Conservation (phyloP, 2,888 invertebrate species). For the Heliconius sara region DNA sequence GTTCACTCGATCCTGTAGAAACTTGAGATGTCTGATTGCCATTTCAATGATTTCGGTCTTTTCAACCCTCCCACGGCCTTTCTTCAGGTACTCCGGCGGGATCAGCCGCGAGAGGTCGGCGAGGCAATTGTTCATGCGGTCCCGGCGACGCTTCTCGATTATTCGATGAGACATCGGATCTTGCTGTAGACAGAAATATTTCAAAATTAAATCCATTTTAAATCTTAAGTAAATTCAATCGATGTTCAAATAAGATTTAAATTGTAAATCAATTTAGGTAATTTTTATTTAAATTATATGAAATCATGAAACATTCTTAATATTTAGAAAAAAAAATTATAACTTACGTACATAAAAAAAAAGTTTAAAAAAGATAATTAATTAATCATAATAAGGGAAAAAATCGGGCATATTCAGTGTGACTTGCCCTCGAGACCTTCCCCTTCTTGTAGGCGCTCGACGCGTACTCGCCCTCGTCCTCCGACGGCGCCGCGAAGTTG, state of each 20-base stretch:
- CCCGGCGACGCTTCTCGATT: constrained; percentile 96
- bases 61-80: constrained; percentile 97
- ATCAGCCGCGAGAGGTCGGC: constrained; percentile 96
- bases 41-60: constrained; percentile 99
- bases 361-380: neutral
- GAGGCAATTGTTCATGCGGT: constrained; percentile 98
- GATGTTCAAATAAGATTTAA: neutral
- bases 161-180: constrained; percentile 99
- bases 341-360: neutral
- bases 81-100: constrained; percentile 96
- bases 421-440: constrained; percentile 87
- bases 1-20: constrained; percentile 88
- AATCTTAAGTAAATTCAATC: neutral
- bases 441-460: constrained; percentile 87
- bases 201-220: constrained; percentile 18
- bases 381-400: constrained; percentile 44
- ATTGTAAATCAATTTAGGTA: neutral
- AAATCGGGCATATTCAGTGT: constrained; percentile 75
- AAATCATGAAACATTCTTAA: neutral
- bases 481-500: constrained; percentile 88
- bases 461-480: constrained; percentile 89
- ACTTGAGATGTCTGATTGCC: constrained; percentile 97
- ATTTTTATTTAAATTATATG: neutral
- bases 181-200: constrained; percentile 83
- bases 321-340: constrained; percentile 20